Conservation (phyloP, 2,113 vertebrate genomes). For the Ctenomys sociabilis region DNA sequence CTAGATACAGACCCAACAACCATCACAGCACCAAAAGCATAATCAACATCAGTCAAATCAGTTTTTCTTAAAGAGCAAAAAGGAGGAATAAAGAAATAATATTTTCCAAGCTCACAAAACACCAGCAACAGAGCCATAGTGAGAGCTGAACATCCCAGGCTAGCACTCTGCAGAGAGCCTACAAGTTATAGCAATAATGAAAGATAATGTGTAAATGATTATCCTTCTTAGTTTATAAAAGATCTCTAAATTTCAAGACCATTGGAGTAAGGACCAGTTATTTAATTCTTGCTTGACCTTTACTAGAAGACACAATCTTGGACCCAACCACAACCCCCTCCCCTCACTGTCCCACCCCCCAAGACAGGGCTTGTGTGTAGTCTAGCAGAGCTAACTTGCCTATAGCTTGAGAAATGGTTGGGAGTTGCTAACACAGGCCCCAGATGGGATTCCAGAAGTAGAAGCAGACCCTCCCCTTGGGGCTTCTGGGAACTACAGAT, state of each 20-base stretch:
- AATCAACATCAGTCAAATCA: neutral
- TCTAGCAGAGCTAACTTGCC: conserved; percentile 3
- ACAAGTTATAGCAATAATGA: neutral
- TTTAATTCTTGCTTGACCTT: conserved; percentile 14
- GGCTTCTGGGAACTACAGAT: conserved; percentile 69
- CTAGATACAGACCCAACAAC: neutral
- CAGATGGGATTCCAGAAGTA: conserved; percentile 72
- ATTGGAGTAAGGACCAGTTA: neutral
- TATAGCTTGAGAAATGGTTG: neutral
- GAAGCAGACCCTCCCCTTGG: conserved; percentile 51
- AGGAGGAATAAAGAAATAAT: neutral
- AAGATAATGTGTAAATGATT: neutral
- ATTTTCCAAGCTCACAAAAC: neutral
- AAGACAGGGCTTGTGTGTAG: neutral
- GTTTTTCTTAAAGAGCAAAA: neutral
- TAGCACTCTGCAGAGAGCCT: neutral
- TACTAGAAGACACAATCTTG: neutral
- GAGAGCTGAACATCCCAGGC: neutral
- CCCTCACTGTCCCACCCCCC: neutral
- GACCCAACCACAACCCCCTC: neutral
- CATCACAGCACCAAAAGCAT: neutral
- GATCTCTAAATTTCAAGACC: neutral
- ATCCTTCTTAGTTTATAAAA: neutral
- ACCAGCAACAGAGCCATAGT: neutral
- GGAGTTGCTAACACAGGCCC: conserved; percentile 56